Evolutionary conservation across 2,797 vertebrate genomes (phyloP).

Genomic region (Hypotaenidia philippensis): DNA sequence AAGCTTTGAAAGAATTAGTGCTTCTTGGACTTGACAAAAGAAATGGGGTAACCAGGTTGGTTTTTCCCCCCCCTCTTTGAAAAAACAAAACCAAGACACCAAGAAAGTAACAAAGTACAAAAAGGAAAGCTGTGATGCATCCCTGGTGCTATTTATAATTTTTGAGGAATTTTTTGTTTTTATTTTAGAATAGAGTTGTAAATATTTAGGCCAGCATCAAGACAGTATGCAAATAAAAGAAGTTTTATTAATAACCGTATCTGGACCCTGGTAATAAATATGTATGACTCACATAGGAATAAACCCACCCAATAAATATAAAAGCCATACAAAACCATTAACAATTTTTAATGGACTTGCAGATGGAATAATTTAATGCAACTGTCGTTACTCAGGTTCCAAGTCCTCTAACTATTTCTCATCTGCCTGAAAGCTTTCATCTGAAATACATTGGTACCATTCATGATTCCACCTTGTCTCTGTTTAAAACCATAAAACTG

Average conservation of each 20-base stretch:
- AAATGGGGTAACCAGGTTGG: neutral
- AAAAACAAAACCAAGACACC: neutral
- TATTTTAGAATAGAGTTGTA: slow-evolving; percentile 26
- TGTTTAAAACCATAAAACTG: slow-evolving; percentile 46
- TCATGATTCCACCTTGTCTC: slow-evolving; percentile 51
- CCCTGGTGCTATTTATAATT: neutral
- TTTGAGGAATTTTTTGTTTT: neutral
- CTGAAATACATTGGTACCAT: slow-evolving; percentile 41
- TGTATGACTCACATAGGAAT: slow-evolving; percentile 52
- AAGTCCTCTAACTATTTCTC: slow-evolving; percentile 47
- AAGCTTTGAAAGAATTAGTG: slow-evolving; percentile 27
- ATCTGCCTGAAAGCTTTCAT: slow-evolving; percentile 58
- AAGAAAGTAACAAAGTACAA: neutral
- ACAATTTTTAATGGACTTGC: slow-evolving; percentile 70
- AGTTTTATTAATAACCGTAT: slow-evolving; percentile 72
- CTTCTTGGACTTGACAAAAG: neutral
- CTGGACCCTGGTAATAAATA: slow-evolving; percentile 63
- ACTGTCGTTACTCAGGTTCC: slow-evolving; percentile 33
- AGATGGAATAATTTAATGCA: slow-evolving; percentile 71
- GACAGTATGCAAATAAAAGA: slow-evolving; percentile 68
- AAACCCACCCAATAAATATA: slow-evolving; percentile 66
- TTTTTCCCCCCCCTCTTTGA: neutral
- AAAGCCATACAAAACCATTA: slow-evolving; percentile 69
- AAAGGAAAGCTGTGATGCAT: neutral
- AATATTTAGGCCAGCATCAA: slow-evolving; percentile 57